These are phyloP conservation scores for Notodonta ziczac DNA, from an alignment of 2,888 invertebrate species.

Conservation along the genomic window DNA sequence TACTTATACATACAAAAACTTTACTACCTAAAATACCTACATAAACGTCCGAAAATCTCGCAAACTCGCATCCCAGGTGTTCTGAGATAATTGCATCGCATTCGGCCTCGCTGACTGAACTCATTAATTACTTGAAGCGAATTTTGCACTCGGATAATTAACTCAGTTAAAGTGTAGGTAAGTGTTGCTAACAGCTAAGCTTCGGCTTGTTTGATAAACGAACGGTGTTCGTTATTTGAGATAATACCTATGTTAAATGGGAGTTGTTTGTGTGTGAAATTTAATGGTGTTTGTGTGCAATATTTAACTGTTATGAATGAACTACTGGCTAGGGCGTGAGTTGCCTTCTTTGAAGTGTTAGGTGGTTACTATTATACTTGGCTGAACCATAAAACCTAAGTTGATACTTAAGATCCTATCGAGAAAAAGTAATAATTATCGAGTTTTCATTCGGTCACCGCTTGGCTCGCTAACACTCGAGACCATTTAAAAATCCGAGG, in stretches of 20 bases:
- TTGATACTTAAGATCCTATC: no score
- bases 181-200: conserved; percentile 45
- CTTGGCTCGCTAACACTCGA: no score
- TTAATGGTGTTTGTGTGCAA: neutral
- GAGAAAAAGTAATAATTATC: no score
- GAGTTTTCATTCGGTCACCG: no score
- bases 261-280: conserved; percentile 1
- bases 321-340: conserved; percentile 7
- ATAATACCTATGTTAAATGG: neutral
- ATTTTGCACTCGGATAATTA: conserved; percentile 53
- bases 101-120: conserved; percentile 41
- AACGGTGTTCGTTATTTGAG: conserved; percentile 4
- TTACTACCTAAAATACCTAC: neutral
- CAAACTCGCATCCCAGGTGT: conserved; percentile 24
- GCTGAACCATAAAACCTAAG: no score
- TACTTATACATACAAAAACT: neutral
- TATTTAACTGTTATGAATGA: conserved; percentile 9
- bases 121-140: conserved; percentile 46
- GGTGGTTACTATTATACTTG: no score
- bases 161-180: conserved; percentile 40
- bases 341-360: no score
- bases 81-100: conserved; percentile 41
- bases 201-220: conserved; percentile 32
- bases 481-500: no score
- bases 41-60: neutral